Evolutionary conservation across 2,888 invertebrate genomes (phyloP).

Genomic region (Coenonympha arcania): DNA sequence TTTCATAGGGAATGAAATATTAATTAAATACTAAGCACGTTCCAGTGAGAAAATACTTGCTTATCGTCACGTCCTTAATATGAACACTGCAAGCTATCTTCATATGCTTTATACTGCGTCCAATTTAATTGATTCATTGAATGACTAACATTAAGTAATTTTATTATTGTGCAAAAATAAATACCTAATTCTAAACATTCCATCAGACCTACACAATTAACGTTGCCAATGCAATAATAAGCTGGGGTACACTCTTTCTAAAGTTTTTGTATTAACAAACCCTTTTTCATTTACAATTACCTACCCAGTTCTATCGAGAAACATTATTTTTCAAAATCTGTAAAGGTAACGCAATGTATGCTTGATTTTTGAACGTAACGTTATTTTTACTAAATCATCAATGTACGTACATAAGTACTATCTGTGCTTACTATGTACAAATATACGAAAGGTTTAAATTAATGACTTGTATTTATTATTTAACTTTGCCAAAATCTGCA

Average conservation of each 20-base stretch:
- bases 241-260: no score
- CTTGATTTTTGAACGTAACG: no score
- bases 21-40: neutral
- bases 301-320: no score
- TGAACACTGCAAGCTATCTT: conserved; percentile 4
- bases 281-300: no score
- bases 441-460: neutral
- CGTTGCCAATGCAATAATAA: no score
- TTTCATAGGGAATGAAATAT: neutral
- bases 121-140: conserved; percentile 4
- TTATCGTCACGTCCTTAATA: conserved; percentile 13
- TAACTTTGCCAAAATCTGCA: neutral
- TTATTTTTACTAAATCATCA: no score
- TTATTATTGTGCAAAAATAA: conserved; percentile 4
- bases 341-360: no score
- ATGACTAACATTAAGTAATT: conserved; percentile 12
- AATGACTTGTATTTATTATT: neutral
- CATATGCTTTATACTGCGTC: neutral
- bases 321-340: no score
- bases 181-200: no score
- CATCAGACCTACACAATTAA: neutral
- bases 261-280: no score
- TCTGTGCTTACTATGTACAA: no score
- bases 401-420: neutral
- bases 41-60: neutral